These are phyloP conservation scores for Takifugu flavidus DNA, from an alignment of 2,113 vertebrate genomes.

Conservation along the genomic window DNA sequence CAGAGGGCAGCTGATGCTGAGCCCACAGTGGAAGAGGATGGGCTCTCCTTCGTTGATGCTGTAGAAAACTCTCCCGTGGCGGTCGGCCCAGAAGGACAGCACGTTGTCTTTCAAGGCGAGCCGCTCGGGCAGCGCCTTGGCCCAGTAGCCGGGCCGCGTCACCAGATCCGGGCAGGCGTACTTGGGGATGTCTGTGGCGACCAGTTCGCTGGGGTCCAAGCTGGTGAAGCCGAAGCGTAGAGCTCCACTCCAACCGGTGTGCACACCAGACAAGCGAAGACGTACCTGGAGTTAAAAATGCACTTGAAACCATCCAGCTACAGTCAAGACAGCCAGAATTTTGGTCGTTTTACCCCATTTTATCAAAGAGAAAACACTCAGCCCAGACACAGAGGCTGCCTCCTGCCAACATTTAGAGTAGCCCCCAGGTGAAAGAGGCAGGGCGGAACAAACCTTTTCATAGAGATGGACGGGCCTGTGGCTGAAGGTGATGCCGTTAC, in stretches of 20 bases:
- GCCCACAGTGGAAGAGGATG: slow-evolving; percentile 94
- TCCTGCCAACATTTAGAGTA: no score
- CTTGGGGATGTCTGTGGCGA: slow-evolving; percentile 90
- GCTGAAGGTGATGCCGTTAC: slow-evolving; percentile 95
- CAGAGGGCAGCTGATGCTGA: slow-evolving; percentile 91
- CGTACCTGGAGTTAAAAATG: slow-evolving; percentile 71
- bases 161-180: slow-evolving; percentile 97
- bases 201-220: slow-evolving; percentile 89
- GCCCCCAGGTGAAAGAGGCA: not conserved
- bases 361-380: no score
- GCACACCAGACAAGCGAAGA: slow-evolving; percentile 87
- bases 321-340: not conserved
- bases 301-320: not conserved
- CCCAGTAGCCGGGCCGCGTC: slow-evolving; percentile 94
- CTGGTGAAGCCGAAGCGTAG: slow-evolving; percentile 96
- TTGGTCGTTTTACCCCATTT: not conserved
- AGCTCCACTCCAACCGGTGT: slow-evolving; percentile 95
- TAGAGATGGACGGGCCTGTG: slow-evolving; percentile 92
- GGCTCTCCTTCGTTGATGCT: slow-evolving; percentile 93
- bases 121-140: slow-evolving; percentile 94
- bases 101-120: slow-evolving; percentile 91
- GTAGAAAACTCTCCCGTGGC: slow-evolving; percentile 96
- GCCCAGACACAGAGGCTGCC: no score
- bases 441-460: slow-evolving; percentile 76
- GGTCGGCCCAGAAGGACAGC: slow-evolving; percentile 95